These are phyloP conservation scores for Anas platyrhynchos DNA, from an alignment of 2,113 vertebrate genomes.

Conservation along the genomic window DNA sequence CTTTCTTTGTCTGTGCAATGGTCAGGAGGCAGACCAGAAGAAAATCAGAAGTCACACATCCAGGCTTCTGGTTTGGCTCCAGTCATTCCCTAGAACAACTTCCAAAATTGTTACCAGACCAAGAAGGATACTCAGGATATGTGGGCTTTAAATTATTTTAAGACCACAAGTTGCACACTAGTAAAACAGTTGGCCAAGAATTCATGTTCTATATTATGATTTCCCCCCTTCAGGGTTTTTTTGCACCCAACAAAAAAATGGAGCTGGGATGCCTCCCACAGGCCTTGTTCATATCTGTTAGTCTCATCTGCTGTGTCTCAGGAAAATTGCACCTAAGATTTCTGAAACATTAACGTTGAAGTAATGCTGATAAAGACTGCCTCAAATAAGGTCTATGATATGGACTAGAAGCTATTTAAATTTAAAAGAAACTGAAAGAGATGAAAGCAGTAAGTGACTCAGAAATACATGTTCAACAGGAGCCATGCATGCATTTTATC, in stretches of 20 bases:
- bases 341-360: not conserved
- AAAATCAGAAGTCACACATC: not conserved
- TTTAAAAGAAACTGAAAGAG: not conserved
- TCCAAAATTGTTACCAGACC: not conserved
- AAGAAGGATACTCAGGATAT: not conserved
- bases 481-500: not conserved
- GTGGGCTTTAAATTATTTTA: not conserved
- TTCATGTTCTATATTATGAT: not conserved
- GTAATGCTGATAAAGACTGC: not conserved
- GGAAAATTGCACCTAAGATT: not conserved
- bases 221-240: not conserved
- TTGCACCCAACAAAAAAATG: not conserved
- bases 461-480: not conserved
- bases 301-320: not conserved
- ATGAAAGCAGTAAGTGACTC: not conserved
- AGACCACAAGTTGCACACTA: not conserved
- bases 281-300: not conserved
- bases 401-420: not conserved
- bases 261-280: constrained; percentile 48
- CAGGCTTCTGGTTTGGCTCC: not conserved
- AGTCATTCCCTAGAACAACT: not conserved
- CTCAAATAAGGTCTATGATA: not conserved
- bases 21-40: not conserved
- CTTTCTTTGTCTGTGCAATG: not conserved
- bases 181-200: not conserved